Conservation (phyloP, 2,888 invertebrate genomes). For the Microdon myrmicae region DNA sequence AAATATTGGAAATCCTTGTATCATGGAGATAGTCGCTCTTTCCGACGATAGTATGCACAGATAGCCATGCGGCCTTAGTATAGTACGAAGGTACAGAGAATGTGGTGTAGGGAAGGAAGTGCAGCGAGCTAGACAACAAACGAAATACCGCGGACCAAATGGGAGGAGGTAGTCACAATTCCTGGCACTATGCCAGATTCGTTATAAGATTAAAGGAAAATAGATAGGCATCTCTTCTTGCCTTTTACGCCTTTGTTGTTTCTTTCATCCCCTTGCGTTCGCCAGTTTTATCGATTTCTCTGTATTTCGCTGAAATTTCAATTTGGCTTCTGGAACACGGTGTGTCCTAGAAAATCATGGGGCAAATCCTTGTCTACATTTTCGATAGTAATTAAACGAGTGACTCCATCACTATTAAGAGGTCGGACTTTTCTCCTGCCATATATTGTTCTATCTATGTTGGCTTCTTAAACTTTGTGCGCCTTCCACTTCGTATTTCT, state of each 20-base stretch:
- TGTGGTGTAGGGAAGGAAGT: constrained; percentile 4
- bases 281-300: constrained; percentile 41
- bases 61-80: not conserved
- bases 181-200: constrained; percentile 48
- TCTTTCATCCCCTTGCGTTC: constrained; percentile 9
- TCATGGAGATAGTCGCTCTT: constrained; percentile 22
- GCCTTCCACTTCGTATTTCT: no score
- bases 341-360: constrained; percentile 43
- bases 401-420: no score
- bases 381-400: constrained; percentile 42
- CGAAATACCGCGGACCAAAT: constrained; percentile 11
- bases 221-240: constrained; percentile 41
- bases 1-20: no score
- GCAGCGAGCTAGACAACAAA: not conserved
- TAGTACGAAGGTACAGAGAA: not conserved
- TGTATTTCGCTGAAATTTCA: constrained; percentile 51
- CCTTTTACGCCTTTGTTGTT: constrained; percentile 36
- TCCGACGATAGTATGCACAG: constrained; percentile 6
- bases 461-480: no score
- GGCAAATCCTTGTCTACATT: constrained; percentile 43
- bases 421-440: no score
- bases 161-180: constrained; percentile 34
- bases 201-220: constrained; percentile 53
- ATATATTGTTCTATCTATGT: no score
- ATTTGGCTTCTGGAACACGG: constrained; percentile 46